These are phyloP conservation scores for Nomada ruficornis DNA, from an alignment of 2,888 invertebrate genomes.

Conservation along the genomic window DNA sequence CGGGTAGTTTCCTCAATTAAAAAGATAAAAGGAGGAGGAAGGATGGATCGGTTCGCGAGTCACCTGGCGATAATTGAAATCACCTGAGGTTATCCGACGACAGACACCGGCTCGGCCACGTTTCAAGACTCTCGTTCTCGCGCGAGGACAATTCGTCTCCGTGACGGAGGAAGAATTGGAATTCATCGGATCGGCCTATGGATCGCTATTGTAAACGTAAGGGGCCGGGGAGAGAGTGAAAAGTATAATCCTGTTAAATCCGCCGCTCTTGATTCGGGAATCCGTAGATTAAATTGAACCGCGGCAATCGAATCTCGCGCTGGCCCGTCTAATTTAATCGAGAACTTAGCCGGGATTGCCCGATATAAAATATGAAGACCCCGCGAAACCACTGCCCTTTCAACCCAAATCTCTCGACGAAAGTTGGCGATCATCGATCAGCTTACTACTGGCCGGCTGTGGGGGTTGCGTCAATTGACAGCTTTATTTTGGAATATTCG, in stretches of 20 bases:
- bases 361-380: conserved; percentile 9
- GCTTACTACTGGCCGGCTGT: too few species aligned
- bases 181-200: conserved; percentile 20
- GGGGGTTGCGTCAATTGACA: too few species aligned
- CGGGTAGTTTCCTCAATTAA: too few species aligned
- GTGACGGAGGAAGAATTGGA: conserved; percentile 16
- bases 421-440: too few species aligned
- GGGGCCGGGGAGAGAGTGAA: not conserved
- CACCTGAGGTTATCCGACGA: conserved; percentile 5
- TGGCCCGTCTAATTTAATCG: conserved; percentile 41
- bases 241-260: conserved; percentile 45
- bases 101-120: not conserved
- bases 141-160: conserved; percentile 9
- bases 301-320: conserved; percentile 35
- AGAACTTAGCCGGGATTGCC: conserved; percentile 19
- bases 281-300: conserved; percentile 43
- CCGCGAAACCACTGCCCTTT: not conserved
- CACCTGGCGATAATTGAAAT: conserved; percentile 6
- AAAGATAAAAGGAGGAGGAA: too few species aligned
- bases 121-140: not conserved
- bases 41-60: not conserved
- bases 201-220: conserved; percentile 21
- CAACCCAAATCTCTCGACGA: not conserved
- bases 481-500: too few species aligned
- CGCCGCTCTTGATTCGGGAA: conserved; percentile 28